Base-by-base conservation (phyloP, 2,113 vertebrate species). In the Craseonycteris thonglongyai region DNA sequence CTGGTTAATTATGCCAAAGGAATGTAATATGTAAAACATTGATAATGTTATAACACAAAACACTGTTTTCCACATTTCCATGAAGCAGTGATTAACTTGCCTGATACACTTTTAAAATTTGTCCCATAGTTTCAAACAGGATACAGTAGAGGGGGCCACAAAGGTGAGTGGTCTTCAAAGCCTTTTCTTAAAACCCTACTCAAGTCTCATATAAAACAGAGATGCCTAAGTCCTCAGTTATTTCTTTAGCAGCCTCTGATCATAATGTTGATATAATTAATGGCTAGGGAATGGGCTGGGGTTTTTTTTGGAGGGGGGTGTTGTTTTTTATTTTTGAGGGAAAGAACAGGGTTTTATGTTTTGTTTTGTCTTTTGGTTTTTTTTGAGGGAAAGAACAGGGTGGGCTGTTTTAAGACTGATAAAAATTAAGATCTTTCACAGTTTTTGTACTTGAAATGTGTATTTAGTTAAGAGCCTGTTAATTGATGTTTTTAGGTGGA, bases 401-500 rank as follows among this genome's bases (percentile, higher is more conserved):
- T n/a, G n/a, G n/a, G n/a, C n/a, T n/a, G n/a, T 78, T 86, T 66
- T 88, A 68, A 79, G 65, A 83, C 33, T 38, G 26, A 61, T 14
- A 66, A 51, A 88, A 87, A 74, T 30, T 61, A 72, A 30, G 3
- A 26, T 59, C 42, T 86, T 75, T 87, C 19, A 88, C 59, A 49
- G 26, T 58, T 79, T 94, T 58, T 86, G 10, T 78, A 28, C 56
- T 84, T 75, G 66, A 38, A 79, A 61, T 54, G 51, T n/a, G 7
- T 81, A 11, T 56, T 78, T n/a, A 71, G 80, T 86, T 75, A 49
- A 87, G 40, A 76, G 69, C 42, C 49, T 93, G 58, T 92, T 92
- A 88, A 83, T 84, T 95, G 93, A 92, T 97, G 69, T 69, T 97
- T 74, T 51, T 92, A 99, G 98, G 97, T 97, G 94, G 98, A 98